Conservation (phyloP, 2,888 invertebrate genomes). For the Lissonota sp. region DNA sequence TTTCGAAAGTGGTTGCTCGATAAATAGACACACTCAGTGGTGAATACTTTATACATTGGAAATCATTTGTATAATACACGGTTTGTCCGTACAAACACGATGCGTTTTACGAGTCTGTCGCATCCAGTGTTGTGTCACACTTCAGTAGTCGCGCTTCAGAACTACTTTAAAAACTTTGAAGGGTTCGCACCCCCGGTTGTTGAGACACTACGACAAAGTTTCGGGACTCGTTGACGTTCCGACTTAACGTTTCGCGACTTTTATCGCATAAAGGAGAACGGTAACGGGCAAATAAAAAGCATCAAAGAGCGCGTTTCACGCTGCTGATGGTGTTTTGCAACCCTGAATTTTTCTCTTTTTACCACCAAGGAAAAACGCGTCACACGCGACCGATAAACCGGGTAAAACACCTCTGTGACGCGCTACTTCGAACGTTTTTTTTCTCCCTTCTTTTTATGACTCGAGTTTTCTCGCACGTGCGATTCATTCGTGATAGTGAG, state of each 20-base stretch:
- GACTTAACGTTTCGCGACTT: constrained; percentile 29
- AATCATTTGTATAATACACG: neutral
- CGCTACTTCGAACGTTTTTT: neutral
- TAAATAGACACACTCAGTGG: neutral
- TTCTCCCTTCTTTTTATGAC: neutral
- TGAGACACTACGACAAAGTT: constrained; percentile 12
- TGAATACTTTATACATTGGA: neutral
- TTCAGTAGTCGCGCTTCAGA: neutral
- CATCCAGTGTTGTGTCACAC: neutral
- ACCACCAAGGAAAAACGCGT: neutral
- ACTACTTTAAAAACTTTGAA: constrained; percentile 15
- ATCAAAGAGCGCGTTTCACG: constrained; percentile 23
- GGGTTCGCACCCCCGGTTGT: neutral
- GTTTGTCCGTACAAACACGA: neutral
- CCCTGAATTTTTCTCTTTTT: constrained; percentile 1
- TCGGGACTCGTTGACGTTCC: constrained; percentile 11
- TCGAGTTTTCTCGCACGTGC: neutral
- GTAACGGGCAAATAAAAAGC: constrained; percentile 3
- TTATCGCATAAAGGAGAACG: constrained; percentile 8
- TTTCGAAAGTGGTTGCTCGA: no score
- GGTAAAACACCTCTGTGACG: constrained; percentile 1
- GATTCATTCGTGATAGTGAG: constrained; percentile 4
- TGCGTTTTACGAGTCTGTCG: constrained; percentile 9
- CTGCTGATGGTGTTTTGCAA: constrained; percentile 4
- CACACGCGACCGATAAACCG: neutral